Conservation (phyloP, 2,113 vertebrate species). For the Eudyptes chrysolophus region DNA sequence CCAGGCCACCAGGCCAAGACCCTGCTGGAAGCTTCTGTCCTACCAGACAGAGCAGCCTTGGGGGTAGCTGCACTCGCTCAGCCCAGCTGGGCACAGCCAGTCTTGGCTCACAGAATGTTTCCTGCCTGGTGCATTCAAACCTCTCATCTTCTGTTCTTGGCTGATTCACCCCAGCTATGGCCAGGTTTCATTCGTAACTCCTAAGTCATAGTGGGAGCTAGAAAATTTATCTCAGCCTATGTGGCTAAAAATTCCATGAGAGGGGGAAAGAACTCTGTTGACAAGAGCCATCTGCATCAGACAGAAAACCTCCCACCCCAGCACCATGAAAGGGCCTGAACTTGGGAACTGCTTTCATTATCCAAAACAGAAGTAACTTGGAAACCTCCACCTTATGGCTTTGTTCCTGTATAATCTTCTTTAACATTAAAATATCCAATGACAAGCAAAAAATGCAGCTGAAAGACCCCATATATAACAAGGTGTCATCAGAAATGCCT, state of each 20-base stretch:
- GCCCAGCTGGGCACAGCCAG: not conserved
- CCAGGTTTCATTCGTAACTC: not conserved
- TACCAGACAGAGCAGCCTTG: rapidly evolving
- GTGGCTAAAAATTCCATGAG: not conserved
- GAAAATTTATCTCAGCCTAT: not conserved
- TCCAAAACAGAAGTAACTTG: not conserved
- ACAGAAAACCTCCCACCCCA: not conserved
- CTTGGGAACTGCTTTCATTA: not conserved
- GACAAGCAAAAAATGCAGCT: not conserved
- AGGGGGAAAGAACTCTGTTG: not conserved
- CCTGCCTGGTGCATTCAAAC: not conserved
- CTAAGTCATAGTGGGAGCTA: not conserved
- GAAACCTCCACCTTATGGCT: not conserved
- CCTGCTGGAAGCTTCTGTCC: not conserved
- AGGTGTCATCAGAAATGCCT: not conserved
- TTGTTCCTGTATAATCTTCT: not conserved
- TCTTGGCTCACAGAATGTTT: rapidly evolving
- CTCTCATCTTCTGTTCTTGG: not conserved
- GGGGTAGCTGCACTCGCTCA: not conserved
- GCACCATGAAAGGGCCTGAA: not conserved
- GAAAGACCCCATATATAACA: not conserved
- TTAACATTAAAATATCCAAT: not conserved
- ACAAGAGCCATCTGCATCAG: not conserved
- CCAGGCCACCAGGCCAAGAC: not conserved
- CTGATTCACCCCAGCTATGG: not conserved